Percentiles rank a stretch among this genome's conserved stretches.
Conservation (phyloP, 2,113 vertebrate genomes). For the Cavia porcellus region DNA sequence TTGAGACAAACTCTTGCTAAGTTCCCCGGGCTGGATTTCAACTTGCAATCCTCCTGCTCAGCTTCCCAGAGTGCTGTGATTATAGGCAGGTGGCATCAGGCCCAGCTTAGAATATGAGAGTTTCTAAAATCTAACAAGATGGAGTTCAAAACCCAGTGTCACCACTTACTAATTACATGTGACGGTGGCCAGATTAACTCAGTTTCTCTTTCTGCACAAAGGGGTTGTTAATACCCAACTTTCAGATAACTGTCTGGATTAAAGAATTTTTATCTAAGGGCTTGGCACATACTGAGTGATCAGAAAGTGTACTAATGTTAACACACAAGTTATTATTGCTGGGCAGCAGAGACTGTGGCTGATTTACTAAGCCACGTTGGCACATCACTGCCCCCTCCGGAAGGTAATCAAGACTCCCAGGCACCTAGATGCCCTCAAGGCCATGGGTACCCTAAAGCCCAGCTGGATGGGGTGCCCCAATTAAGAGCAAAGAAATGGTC, state of each 20-base stretch:
- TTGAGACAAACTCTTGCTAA: neutral
- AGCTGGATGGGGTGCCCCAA: neutral
- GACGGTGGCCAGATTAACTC: neutral
- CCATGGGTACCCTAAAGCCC: neutral
- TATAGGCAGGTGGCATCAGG: neutral
- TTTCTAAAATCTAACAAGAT: neutral
- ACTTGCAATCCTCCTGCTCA: neutral
- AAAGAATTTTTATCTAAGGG: neutral
- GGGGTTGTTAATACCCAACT: neutral
- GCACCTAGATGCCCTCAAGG: neutral
- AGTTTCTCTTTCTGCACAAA: neutral
- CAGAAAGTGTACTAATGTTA: neutral
- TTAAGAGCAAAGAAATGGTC: constrained; percentile 65
- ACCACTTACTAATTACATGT: neutral
- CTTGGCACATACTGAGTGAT: neutral
- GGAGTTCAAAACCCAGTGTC: neutral
- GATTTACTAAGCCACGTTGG: constrained; percentile 5
- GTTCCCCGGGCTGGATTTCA: neutral
- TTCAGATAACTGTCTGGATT: neutral
- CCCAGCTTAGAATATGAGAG: neutral
- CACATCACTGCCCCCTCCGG: neutral
- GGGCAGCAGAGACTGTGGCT: too few species aligned
- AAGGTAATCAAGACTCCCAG: neutral
- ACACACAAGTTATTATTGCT: neutral
- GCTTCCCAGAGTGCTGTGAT: neutral